Percentiles rank a stretch among this genome's conserved stretches.
These are phyloP conservation scores for Megamerina dolium DNA, from an alignment of 2,888 invertebrate species.

Conservation along the genomic window DNA sequence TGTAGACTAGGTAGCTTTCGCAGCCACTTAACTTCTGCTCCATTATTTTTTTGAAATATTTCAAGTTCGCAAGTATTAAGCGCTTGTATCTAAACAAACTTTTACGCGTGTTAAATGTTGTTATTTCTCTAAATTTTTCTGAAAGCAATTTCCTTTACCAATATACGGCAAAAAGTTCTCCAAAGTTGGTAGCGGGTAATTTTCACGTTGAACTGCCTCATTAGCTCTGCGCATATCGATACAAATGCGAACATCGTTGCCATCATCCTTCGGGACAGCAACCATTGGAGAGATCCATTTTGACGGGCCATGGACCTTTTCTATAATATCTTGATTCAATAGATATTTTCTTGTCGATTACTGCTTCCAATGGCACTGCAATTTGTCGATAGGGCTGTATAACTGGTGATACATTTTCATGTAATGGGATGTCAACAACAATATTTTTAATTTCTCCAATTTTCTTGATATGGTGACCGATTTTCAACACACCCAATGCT, in stretches of 20 bases:
- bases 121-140: neutral
- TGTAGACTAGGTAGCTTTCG: no score
- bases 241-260: conserved; percentile 3
- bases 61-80: neutral
- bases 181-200: conserved; percentile 4
- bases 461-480: neutral
- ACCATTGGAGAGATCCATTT: conserved; percentile 9
- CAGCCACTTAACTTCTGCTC: no score
- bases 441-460: no score
- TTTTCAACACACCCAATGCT: no score
- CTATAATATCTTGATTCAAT: conserved; percentile 3
- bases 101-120: no score
- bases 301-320: conserved; percentile 6
- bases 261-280: neutral
- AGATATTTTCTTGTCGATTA: neutral
- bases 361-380: neutral
- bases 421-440: neutral
- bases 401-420: no score
- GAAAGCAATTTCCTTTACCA: no score
- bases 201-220: conserved; percentile 20
- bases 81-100: no score
- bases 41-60: neutral
- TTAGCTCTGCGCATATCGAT: conserved; percentile 34
- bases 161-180: no score
- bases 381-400: neutral